Conservation (phyloP, 1,140 invertebrate genomes). For the Andrena cerasifolii region DNA sequence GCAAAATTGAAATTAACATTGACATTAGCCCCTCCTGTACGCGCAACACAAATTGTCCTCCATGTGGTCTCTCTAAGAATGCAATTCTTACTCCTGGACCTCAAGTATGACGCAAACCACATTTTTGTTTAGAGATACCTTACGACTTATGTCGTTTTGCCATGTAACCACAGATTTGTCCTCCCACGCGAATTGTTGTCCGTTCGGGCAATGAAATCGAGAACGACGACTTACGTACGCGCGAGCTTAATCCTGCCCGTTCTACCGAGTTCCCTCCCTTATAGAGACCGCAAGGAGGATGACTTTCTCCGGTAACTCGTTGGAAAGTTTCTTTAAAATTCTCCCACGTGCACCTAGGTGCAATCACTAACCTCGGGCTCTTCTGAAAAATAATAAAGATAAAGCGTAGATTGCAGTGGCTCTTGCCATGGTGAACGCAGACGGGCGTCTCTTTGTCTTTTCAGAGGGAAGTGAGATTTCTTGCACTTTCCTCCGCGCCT, state of each 20-base stretch:
- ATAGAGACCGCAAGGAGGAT: constrained; percentile 14
- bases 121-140: no score
- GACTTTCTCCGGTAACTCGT: constrained; percentile 14
- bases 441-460: not conserved
- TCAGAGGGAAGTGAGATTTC: not conserved
- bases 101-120: no score
- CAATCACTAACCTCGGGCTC: not conserved
- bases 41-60: no score
- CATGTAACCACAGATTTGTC: no score
- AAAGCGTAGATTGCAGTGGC: not conserved
- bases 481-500: not conserved
- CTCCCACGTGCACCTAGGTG: not conserved
- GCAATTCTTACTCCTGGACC: no score
- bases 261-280: constrained; percentile 18
- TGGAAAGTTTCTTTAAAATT: constrained; percentile 11
- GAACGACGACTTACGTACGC: not conserved
- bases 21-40: no score
- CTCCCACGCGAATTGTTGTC: not conserved
- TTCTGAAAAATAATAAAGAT: constrained; percentile 1
- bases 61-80: no score
- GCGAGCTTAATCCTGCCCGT: no score
- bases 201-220: constrained; percentile 17
- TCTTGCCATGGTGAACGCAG: no score
- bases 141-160: no score
- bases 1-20: no score